These are phyloP conservation scores for Macrosiphum euphorbiae DNA, from an alignment of 2,888 invertebrate species.

Conservation along the genomic window DNA sequence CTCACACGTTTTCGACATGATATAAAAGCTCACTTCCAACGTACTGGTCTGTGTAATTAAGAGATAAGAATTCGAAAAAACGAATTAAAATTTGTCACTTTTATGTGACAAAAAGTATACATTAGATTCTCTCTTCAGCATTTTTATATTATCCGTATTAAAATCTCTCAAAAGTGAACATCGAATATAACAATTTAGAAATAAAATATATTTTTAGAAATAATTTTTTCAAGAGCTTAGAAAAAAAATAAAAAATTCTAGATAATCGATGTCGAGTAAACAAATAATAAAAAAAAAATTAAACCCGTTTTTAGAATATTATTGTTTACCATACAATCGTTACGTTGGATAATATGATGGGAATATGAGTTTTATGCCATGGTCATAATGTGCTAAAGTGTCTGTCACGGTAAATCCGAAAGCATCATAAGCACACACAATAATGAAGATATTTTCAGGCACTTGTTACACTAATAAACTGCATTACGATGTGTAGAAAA, in stretches of 20 bases:
- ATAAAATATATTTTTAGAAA: too few species aligned
- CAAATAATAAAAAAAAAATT: too few species aligned
- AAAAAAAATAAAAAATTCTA: too few species aligned
- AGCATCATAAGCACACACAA: background rate
- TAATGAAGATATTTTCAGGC: background rate
- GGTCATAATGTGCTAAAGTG: too few species aligned
- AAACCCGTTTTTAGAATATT: too few species aligned
- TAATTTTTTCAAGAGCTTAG: too few species aligned
- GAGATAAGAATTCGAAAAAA: background rate
- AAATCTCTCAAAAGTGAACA: too few species aligned
- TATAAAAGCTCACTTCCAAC: background rate
- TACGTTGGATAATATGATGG: too few species aligned
- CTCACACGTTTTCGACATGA: background rate
- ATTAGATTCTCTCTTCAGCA: background rate
- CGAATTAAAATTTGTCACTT: background rate
- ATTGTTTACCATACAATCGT: too few species aligned
- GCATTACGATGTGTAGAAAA: background rate
- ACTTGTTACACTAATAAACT: background rate
- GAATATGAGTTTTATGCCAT: background rate
- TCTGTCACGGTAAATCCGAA: background rate
- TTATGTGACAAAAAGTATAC: background rate
- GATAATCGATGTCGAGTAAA: too few species aligned
- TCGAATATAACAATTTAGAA: too few species aligned
- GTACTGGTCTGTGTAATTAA: background rate
- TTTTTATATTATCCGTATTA: too few species aligned